Percentiles rank a stretch among this genome's conserved stretches.
Conservation (phyloP, 2,113 vertebrate genomes). For the Apaloderma vittatum region DNA sequence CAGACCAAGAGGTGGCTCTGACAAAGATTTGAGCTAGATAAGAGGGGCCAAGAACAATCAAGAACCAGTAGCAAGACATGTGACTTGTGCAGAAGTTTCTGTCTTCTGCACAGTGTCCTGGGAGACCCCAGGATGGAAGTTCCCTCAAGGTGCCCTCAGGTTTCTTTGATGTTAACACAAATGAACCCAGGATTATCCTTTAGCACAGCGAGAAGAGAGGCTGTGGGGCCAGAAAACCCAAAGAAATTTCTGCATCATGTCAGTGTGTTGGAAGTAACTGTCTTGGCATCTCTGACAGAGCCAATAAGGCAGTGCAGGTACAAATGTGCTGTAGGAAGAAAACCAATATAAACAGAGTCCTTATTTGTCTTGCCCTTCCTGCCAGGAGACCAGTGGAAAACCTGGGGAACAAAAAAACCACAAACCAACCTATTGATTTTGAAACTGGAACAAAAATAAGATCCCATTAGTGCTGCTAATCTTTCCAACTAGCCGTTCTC, state of each 20-base stretch:
- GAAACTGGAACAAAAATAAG: not conserved
- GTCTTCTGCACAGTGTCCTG: not conserved
- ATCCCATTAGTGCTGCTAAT: not conserved
- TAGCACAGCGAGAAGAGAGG: not conserved
- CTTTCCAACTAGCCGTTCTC: not conserved
- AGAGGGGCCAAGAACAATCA: not conserved
- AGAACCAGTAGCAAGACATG: fast-evolving
- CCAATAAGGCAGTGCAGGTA: not conserved
- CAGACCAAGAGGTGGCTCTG: not conserved
- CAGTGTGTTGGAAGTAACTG: fast-evolving
- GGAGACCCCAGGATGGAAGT: not conserved
- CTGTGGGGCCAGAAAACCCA: not conserved
- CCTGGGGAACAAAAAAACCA: fast-evolving
- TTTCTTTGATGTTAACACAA: not conserved
- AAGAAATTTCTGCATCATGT: not conserved
- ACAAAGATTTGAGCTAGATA: not conserved
- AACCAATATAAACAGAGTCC: fast-evolving
- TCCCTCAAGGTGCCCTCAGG: not conserved
- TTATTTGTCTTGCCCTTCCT: not conserved
- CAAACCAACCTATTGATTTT: not conserved
- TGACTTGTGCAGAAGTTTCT: not conserved
- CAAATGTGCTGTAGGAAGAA: not conserved
- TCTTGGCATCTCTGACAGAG: not conserved
- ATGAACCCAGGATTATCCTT: not conserved
- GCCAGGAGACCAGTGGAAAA: not conserved